Evolutionary conservation across 2,888 invertebrate species (phyloP), one percentile per base, ranked within the genome.

Genomic region (Drosophila cognata): DNA sequence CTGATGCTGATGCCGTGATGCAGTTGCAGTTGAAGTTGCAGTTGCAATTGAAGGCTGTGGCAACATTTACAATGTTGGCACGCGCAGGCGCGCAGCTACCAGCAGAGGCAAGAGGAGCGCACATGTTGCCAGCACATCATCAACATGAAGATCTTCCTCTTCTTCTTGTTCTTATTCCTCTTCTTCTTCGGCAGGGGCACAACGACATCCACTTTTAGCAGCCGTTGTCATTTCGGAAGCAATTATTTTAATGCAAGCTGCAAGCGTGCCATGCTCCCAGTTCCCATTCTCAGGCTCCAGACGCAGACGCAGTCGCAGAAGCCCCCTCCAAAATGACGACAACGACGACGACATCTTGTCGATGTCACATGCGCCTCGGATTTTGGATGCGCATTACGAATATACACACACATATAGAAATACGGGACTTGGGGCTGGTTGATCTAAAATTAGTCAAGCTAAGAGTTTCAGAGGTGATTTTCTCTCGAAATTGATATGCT

Each of bases 171-270:
- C 76, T 60, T 67, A 68, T 7, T 28, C 25, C 18, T 36, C 13
- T 53, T 10, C 63, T 69, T 61, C 70, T 68, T 74, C 76, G 28
- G 69, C 78, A 74, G 75, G 75, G 71, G 71, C 74, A 71, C 65
- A 60, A 59, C 41, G 56, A 71, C 69, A 69, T 73, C 71, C 77
- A 74, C 80, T 86, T 83, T 83, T 81, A 76, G 79, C 76, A 72
- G 85, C 81, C 71, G 86, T 81, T 84, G 88, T 89, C 92, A 90
- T 91, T 81, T 92, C 91, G 91, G 91, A 90, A 91, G 91, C 91
- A 91, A 92, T 92, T 91, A 91, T 90, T 91, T 92, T 82, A 81
- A 89, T 83, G 85, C 85, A 81, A 76, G 77, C 83, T 75, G 79
- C 80, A 77, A 79, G 79, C 77, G 74, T 80, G 80, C 77, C 80